A percentile compares a stretch with the other conserved stretches of the same genome.
These are phyloP conservation scores for Mamestra configurata DNA, from an alignment of 1,140 invertebrate species.

Conservation along the genomic window DNA sequence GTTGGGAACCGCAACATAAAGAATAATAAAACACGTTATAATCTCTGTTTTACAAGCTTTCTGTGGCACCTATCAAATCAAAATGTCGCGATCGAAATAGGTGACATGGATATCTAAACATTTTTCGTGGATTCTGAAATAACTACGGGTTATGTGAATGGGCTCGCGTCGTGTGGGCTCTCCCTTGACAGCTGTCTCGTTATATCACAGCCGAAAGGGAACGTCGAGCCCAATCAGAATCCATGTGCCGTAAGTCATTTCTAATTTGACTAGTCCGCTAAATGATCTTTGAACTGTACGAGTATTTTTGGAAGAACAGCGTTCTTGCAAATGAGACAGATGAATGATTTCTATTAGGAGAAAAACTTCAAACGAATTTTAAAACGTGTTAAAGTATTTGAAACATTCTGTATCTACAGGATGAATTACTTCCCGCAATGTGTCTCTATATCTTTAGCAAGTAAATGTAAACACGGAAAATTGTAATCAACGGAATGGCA, in stretches of 20 bases:
- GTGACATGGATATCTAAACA: slow-evolving; percentile 20
- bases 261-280: slow-evolving; percentile 27
- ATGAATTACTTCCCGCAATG: background rate
- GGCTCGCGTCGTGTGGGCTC: slow-evolving; percentile 26
- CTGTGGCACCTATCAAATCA: slow-evolving; percentile 39
- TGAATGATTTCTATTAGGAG: background rate
- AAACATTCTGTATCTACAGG: background rate
- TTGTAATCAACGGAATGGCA: slow-evolving; percentile 5
- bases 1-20: slow-evolving; percentile 53
- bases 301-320: slow-evolving; percentile 6
- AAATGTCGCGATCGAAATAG: slow-evolving; percentile 36
- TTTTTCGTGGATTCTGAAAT: slow-evolving; percentile 29
- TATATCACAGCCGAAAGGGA: slow-evolving; percentile 12
- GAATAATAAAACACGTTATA: slow-evolving; percentile 51
- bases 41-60: slow-evolving; percentile 50
- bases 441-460: background rate
- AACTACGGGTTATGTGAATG: slow-evolving; percentile 9
- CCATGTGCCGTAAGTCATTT: slow-evolving; percentile 5
- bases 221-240: slow-evolving; percentile 22
- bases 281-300: slow-evolving; percentile 20
- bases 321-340: background rate
- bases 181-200: slow-evolving; percentile 35
- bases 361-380: slow-evolving; percentile 8
- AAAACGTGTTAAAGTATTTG: background rate
- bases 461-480: background rate